A percentile compares a stretch with the other conserved stretches of the same genome.
Conservation (phyloP, 2,888 invertebrate species). For the Hydraecia micacea region DNA sequence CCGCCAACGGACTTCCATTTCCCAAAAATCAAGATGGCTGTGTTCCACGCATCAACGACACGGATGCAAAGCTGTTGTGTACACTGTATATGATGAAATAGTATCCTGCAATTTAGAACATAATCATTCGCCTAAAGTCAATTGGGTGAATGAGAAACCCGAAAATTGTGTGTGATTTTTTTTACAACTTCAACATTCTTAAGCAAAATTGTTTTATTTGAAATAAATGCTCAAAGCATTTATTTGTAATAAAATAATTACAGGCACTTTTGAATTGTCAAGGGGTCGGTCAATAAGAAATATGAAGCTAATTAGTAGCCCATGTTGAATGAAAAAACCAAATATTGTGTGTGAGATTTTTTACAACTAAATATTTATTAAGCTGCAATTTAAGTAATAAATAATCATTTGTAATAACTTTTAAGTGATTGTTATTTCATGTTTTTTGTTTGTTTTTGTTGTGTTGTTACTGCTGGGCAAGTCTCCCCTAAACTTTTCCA, state of each 20-base stretch:
- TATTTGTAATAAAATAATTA: not conserved
- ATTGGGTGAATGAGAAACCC: slow-evolving; percentile 29
- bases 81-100: slow-evolving; percentile 25
- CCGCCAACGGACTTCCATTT: slow-evolving; percentile 22
- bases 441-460: too few species aligned
- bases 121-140: slow-evolving; percentile 24
- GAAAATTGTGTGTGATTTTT: not conserved
- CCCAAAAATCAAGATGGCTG: slow-evolving; percentile 28
- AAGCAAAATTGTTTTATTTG: not conserved
- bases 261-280: not conserved
- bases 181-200: not conserved
- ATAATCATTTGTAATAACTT: not conserved
- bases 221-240: not conserved
- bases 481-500: not conserved
- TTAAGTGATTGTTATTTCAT: not conserved
- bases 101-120: slow-evolving; percentile 27
- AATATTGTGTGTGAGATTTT: not conserved
- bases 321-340: not conserved
- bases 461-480: not conserved
- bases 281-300: not conserved
- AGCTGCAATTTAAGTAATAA: not conserved
- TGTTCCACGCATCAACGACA: slow-evolving; percentile 37
- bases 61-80: slow-evolving; percentile 33
- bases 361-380: not conserved
- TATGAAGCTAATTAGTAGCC: not conserved